Conservation (phyloP, 2,797 vertebrate genomes). For the Chloroceryle inda region DNA sequence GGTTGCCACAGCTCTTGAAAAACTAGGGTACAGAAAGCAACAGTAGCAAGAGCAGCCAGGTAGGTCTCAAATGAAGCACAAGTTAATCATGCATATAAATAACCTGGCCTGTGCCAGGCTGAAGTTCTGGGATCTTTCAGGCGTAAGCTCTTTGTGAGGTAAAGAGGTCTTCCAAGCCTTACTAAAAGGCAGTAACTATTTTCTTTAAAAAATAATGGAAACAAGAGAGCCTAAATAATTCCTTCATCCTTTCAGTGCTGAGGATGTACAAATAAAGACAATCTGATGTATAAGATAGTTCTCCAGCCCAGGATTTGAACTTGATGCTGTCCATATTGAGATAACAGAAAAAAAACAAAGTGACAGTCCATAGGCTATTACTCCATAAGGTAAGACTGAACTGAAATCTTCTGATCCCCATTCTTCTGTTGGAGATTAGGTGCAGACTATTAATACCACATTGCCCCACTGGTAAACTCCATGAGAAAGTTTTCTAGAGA, state of each 20-base stretch:
- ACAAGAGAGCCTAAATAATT: not conserved
- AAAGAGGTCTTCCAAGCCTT: not conserved
- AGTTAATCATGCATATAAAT: not conserved
- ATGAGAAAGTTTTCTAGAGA: not conserved
- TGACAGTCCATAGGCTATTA: not conserved
- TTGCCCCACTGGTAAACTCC: not conserved
- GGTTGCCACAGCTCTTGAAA: not conserved
- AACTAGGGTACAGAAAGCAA: not conserved
- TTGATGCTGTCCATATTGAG: not conserved
- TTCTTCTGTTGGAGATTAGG: not conserved
- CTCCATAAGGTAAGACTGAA: not conserved
- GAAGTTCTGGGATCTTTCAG: not conserved
- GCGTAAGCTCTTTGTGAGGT: not conserved
- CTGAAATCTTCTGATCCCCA: not conserved
- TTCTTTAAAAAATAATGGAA: not conserved
- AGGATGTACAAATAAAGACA: not conserved
- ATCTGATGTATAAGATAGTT: fast-evolving
- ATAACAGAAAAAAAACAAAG: not conserved
- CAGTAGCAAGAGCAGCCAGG: not conserved
- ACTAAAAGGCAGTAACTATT: not conserved
- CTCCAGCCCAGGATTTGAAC: not conserved
- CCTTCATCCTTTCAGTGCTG: not conserved
- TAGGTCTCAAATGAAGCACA: not conserved
- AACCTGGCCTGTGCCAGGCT: not conserved
- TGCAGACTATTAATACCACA: not conserved